Evolutionary conservation across 2,797 vertebrate genomes (phyloP).

Genomic region (Diplodus puntazzo): DNA sequence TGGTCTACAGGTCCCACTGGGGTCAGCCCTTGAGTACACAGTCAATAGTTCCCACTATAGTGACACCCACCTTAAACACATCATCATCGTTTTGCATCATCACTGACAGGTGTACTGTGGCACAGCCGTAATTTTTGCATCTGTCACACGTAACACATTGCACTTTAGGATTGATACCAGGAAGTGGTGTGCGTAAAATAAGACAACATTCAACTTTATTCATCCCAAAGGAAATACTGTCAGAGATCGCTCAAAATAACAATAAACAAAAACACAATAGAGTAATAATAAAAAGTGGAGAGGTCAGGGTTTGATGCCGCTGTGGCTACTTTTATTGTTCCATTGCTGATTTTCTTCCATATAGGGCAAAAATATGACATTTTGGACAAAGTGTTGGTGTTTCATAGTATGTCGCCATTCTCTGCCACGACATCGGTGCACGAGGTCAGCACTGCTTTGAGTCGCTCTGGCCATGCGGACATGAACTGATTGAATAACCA

Average conservation of each 20-base stretch:
- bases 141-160: not conserved
- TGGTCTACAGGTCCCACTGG: too few relatives aligned
- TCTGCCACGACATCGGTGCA: not conserved
- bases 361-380: too few relatives aligned
- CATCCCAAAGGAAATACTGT: too few relatives aligned
- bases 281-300: too few relatives aligned
- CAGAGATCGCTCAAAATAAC: too few relatives aligned
- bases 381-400: not conserved
- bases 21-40: not conserved
- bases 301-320: too few relatives aligned
- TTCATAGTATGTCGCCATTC: not conserved
- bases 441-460: not conserved
- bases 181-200: too few relatives aligned
- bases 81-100: too few relatives aligned
- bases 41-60: not conserved
- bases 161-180: not conserved
- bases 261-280: too few relatives aligned
- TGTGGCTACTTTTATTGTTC: too few relatives aligned
- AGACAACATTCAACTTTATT: too few relatives aligned
- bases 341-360: too few relatives aligned
- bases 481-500: constrained; percentile 16
- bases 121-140: not conserved
- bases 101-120: not conserved
- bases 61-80: not conserved
- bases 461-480: not conserved